Evolutionary conservation across 2,888 invertebrate species (phyloP), one percentile per base, ranked within the genome.

Genomic region (Colletes collaris): DNA sequence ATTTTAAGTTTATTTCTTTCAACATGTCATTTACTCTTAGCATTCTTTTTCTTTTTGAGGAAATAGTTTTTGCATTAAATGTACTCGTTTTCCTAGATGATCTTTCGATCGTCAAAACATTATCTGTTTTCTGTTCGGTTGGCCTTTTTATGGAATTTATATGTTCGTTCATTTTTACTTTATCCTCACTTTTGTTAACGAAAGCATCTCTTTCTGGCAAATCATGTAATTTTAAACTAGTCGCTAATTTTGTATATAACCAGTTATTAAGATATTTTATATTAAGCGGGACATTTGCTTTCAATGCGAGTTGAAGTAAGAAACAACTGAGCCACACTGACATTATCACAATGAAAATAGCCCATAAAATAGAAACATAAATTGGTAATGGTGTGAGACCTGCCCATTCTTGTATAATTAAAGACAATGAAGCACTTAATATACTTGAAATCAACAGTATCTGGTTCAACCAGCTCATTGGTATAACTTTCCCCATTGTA

Each of bases 1-100:
- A 94, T 79, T 93, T 93, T n/a, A 89, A 83, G 65, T 94, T 93
- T 70, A 94, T 93, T 69, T 94, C 93, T 63, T 88, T 87, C 16
- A 93, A 89, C 60, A 94, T 89, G 58, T 72, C n/a, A 53, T 69
- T 76, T 69, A 81, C 5, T 5, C 69, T 49, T 4, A 53, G 40
- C 3, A n/a, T 59, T 50, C 63, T 71, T 44, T 62, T 71, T n/a
- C 50, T 27, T 11, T 19, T 65, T 44, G 13, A 73, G 19, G 35
- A n/a, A 65, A 50, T 79, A 59, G 35, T 13, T 4, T 40, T 52
- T 4, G 27, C 35, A 10, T 37, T 78, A 10, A 46, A 73, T 75
- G 35, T n/a, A 64, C 4, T 52, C 37, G 37, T 49, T 64, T 59
- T 73, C 67, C 62, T 37, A 40, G 69, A 10, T 35, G n/a, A 37